Evolutionary conservation across 2,797 vertebrate species (phyloP), one percentile per base, ranked within the genome.

Genomic region (Spinus olivaceus): DNA sequence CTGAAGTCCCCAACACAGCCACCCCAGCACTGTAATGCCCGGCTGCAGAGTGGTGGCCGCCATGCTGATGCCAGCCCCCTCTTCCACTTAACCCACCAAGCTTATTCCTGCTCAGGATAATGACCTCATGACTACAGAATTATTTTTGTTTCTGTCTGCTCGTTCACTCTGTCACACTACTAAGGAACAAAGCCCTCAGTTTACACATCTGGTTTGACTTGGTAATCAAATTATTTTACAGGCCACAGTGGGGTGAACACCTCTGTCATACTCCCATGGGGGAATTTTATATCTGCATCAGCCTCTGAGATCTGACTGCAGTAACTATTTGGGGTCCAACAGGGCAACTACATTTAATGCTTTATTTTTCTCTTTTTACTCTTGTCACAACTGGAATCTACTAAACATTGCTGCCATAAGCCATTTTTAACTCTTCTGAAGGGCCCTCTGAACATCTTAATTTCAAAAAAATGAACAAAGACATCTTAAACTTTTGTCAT

Each of bases 341-440:
- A 46, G 8, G 9, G 21, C 12, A 42, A 54, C 24, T 32, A 27
- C 33, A n/a, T 60, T 71, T 21, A 42, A 54, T 14, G 33, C 17
- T 83, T 72, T 44, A 14, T 53, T 90, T 83, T 93, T 84, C 42
- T 39, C 54, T 71, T 69, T 81, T 85, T 53, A 56, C 35, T 93
- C 66, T 65, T 35, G 11, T 23, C 21, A 57, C 25, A 84, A 79
- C 11, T 14, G 24, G 13, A 53, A 85, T 42, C 28, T 69, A 49
- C 59, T 77, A 33, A 86, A 86, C 30, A 60, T 4, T 33, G 33
- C 32, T 66, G 20, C 47, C 47, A 50, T 17, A 63, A 85, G 35
- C 25, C 14, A 17, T n/a, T 87, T 83, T 66, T 51, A 91, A 71
- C 32, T 53, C 51, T 57, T 66, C 61, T 56, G 41, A n/a, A 88